Evolutionary conservation across 2,113 vertebrate genomes (phyloP), one percentile per base, ranked within the genome.

Genomic region (Festucalex cinctus): DNA sequence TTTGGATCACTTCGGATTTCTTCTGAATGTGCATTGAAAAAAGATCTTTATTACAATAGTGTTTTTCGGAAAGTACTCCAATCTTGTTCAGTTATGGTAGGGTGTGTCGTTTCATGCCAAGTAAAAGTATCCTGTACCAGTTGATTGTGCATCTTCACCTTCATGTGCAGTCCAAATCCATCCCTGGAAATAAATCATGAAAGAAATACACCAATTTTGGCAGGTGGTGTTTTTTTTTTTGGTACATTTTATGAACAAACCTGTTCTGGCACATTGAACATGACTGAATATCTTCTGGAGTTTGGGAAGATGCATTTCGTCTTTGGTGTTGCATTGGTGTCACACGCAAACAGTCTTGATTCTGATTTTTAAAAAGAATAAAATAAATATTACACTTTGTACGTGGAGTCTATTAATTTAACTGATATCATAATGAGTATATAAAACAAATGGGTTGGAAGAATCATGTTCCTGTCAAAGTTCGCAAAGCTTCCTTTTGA

Each of bases 201-300:
- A 63, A 43, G 4, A 9, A 35, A 32, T 8, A 20, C 19, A 24
- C 32, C 24, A 57, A 24, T 63, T 32, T 39, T 43, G 22, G n/a
- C 13, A n/a, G 28, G 63, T 35, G 59, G 39, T 19, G 24, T 6
- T 62, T 6, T 62, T 43, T 22, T 32, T 24, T 14, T 57, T 36
- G 4, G 32, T 1, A 49, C 10, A 9, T 2, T 49, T 8, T 49
- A n/a, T n/a, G 28, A 69, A 76, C 79, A 64, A 66, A 89, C 83
- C 83, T 81, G 79, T 36, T 83, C n/a, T 56, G 49, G 14, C 12
- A 46, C n/a, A 28, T 54, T 71, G 53, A 62, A 46, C 17, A 7
- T 3, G 8, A 43, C 28, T 41, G 9, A 19, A 9, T 0, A 0
- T 58, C 13, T 6, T 22, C 39, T 14, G 5, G 17, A 9, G n/a